Evolutionary conservation across 2,888 invertebrate genomes (phyloP).

Genomic region (Andrena fulva): DNA sequence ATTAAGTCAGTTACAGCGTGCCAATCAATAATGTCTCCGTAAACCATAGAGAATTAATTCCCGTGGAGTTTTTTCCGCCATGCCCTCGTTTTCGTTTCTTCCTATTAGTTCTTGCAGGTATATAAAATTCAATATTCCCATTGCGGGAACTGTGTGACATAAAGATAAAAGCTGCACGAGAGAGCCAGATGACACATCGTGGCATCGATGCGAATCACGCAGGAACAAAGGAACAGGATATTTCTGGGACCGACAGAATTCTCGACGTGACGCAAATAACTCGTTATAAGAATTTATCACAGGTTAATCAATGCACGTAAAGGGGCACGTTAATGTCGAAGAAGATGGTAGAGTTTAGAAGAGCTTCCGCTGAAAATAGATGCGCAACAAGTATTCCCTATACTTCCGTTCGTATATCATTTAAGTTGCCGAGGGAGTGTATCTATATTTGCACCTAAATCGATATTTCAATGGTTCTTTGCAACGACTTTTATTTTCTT

Average conservation of each 20-base stretch:
- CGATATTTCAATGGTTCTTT: slow-evolving; percentile 67
- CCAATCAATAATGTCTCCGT: background rate
- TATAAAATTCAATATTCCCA: too few relatives aligned
- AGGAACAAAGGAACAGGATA: background rate
- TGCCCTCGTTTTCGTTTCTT: background rate
- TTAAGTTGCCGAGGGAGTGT: slow-evolving; percentile 61
- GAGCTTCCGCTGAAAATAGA: slow-evolving; percentile 31
- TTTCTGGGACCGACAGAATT: background rate
- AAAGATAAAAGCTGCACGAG: background rate
- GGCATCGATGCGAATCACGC: slow-evolving; percentile 14
- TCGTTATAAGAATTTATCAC: background rate
- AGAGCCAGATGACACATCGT: slow-evolving; percentile 7
- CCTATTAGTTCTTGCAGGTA: background rate
- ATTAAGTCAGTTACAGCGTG: background rate
- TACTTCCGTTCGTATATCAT: slow-evolving; percentile 44
- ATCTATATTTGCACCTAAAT: slow-evolving; percentile 70
- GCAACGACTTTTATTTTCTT: slow-evolving; percentile 56
- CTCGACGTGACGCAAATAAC: background rate
- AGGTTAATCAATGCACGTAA: background rate
- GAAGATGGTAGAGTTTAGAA: background rate
- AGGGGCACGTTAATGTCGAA: background rate
- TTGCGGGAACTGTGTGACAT: background rate
- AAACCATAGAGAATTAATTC: background rate
- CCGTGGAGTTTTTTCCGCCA: background rate
- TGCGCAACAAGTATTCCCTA: slow-evolving; percentile 57